Conservation (phyloP, 2,113 vertebrate genomes). For the Festucalex cinctus region DNA sequence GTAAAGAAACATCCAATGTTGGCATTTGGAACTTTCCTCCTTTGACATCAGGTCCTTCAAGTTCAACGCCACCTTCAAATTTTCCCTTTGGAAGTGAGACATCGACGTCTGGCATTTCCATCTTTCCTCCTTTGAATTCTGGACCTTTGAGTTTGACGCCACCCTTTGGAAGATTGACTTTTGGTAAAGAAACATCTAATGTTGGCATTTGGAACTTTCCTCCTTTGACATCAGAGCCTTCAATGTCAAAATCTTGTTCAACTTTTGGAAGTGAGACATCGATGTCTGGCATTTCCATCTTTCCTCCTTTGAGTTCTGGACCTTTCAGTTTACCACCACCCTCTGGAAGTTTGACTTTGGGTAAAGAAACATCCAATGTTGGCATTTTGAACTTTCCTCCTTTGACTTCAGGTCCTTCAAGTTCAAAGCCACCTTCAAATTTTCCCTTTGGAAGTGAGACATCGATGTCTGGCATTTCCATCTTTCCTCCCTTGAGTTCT, state of each 20-base stretch:
- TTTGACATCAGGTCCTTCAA: slow-evolving; percentile 35
- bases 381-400: slow-evolving; percentile 51
- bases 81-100: slow-evolving; percentile 48
- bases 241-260: slow-evolving; percentile 18
- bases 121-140: slow-evolving; percentile 29
- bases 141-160: slow-evolving; percentile 20
- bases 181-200: slow-evolving; percentile 46
- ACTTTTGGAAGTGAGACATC: slow-evolving; percentile 48
- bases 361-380: slow-evolving; percentile 27
- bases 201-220: slow-evolving; percentile 46
- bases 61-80: slow-evolving; percentile 14
- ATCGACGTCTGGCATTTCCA: slow-evolving; percentile 35
- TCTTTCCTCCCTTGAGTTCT: neutral
- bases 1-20: slow-evolving; percentile 34
- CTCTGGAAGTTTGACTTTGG: slow-evolving; percentile 13
- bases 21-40: slow-evolving; percentile 52
- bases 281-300: slow-evolving; percentile 40
- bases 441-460: too few species aligned
- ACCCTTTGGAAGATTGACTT: slow-evolving; percentile 18
- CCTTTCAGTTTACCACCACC: slow-evolving; percentile 3
- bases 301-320: slow-evolving; percentile 3
- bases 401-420: slow-evolving; percentile 7
- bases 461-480: too few species aligned
- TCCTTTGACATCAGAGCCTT: slow-evolving; percentile 36
- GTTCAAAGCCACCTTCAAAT: too few species aligned